A percentile compares a stretch with the other conserved stretches of the same genome.
Conservation (phyloP, 2,888 invertebrate genomes). For the Andrena trimmerana region DNA sequence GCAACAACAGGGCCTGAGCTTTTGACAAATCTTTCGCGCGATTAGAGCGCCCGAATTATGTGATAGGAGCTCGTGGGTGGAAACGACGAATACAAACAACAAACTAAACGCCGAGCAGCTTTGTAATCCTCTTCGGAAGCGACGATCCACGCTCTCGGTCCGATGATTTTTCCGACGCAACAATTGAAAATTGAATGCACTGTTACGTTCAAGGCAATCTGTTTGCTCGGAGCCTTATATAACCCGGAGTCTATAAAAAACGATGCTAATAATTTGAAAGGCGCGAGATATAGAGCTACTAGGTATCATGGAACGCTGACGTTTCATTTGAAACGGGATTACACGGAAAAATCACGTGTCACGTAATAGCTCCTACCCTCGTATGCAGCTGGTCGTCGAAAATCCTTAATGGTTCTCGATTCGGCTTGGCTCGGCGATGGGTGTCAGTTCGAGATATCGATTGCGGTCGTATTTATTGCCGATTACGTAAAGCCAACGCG, state of each 20-base stretch:
- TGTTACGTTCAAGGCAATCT: neutral
- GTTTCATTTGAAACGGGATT: constrained; percentile 12
- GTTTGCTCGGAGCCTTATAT: constrained; percentile 17
- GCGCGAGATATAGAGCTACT: neutral
- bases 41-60: neutral
- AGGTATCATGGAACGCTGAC: neutral
- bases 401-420: constrained; percentile 39
- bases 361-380: constrained; percentile 6
- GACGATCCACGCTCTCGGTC: neutral
- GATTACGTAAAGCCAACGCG: constrained; percentile 69
- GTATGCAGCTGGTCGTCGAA: constrained; percentile 22
- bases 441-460: constrained; percentile 67
- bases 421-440: constrained; percentile 49
- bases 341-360: constrained; percentile 42
- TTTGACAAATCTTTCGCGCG: constrained; percentile 23
- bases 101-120: constrained; percentile 4
- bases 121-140: neutral
- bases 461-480: constrained; percentile 67
- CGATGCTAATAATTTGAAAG: constrained; percentile 26
- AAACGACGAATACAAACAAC: constrained; percentile 10
- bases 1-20: neutral
- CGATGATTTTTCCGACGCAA: neutral
- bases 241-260: constrained; percentile 23
- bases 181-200: neutral
- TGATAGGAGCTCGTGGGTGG: neutral